Base-by-base conservation (phyloP, 2,113 vertebrate species). In the Eptesicus fuscus region DNA sequence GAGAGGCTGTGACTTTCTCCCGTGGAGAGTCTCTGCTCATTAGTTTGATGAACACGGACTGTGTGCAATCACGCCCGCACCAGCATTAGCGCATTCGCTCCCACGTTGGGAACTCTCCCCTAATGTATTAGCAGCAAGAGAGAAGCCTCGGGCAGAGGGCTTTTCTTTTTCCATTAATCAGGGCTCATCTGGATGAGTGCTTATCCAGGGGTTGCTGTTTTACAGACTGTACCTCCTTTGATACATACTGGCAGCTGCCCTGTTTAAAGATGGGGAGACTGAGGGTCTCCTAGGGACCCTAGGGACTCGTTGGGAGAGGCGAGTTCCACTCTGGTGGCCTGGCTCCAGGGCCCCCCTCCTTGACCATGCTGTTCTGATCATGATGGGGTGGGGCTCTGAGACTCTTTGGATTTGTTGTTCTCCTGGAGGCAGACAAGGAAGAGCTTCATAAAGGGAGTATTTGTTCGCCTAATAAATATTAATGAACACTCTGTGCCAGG, bases 51-150 rank as follows among this genome's bases (percentile, higher is more conserved):
- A 51, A 70, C 40, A 73, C 40, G 86, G 4, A 4, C 13, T 9
- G 2, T 0, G 0, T 23, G 8, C 20, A 12, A 2, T 83, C 59
- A 16, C 32, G 6, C 18, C 4, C 25, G 13, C 10, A 28, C 37
- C 16, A 49, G 23, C 20, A 0, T 70, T 22, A 9, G 42, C 18
- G 8, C 28, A 23, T 61, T 74, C 63, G 37, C n/a, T 10, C 10
- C 83, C 3, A 7, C 49, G 63, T 65, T 14, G 30, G 65, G 9
- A 51, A n/a, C 20, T 3, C 1, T 7, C 49, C 25, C 37, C 10
- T 76, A 37, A 13, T 42, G 16, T 37, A 18, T 76, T 47, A 94
- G 51, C 70, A 44, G 6, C 47, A 23, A 47, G n/a, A 63, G 18
- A 44, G 49, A 61, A 37, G 11, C 18, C 20, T 16, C 22, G 44